Evolutionary conservation across 2,113 vertebrate genomes (phyloP).

Genomic region (Mesocricetus auratus): DNA sequence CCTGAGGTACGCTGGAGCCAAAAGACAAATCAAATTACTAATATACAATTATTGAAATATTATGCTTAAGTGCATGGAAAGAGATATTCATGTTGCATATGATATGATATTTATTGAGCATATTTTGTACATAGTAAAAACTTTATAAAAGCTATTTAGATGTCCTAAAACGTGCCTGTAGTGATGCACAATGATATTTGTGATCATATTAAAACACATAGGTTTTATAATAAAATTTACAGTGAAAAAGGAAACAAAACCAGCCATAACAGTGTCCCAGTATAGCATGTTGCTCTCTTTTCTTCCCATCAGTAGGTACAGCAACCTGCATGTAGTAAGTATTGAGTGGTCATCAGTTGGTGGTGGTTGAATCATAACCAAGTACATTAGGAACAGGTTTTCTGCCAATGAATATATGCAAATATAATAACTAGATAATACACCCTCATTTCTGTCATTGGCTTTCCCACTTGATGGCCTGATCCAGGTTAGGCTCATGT

Average conservation of each 20-base stretch:
- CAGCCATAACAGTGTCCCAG: not conserved
- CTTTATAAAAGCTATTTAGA: not conserved
- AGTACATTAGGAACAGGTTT: not conserved
- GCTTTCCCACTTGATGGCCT: not conserved
- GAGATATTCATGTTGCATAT: not conserved
- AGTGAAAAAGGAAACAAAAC: not conserved
- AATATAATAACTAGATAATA: not conserved
- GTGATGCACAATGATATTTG: not conserved
- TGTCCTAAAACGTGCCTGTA: not conserved
- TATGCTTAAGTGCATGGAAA: constrained; percentile 8
- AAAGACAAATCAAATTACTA: not conserved
- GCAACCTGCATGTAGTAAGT: not conserved
- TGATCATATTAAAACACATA: constrained; percentile 33
- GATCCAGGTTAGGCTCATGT: not conserved
- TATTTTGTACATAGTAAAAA: not conserved
- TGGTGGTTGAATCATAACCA: not conserved
- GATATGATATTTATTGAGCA: constrained; percentile 11
- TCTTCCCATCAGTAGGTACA: not conserved
- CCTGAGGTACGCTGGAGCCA: not conserved
- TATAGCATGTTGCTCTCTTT: not conserved
- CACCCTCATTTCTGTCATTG: not conserved
- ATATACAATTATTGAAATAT: constrained; percentile 24
- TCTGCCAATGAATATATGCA: not conserved
- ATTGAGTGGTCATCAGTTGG: not conserved
- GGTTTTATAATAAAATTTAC: constrained; percentile 20